Evolutionary conservation across 2,797 vertebrate genomes (phyloP).

Genomic region (Hemibagrus guttatus): DNA sequence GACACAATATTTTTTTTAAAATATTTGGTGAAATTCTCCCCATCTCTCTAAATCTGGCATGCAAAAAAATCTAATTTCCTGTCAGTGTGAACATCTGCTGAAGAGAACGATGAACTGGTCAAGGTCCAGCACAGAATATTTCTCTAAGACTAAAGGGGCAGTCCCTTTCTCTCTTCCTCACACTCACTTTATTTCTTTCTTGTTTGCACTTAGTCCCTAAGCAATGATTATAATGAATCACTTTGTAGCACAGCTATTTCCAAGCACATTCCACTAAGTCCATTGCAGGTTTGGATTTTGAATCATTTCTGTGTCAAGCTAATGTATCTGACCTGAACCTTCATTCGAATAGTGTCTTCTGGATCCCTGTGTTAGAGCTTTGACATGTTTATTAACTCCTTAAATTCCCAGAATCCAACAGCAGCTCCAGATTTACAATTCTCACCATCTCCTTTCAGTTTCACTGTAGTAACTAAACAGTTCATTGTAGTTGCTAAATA

Average conservation of each 20-base stretch:
- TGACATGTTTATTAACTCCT: neutral
- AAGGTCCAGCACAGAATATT: slow-evolving; percentile 52
- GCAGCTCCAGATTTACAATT: neutral
- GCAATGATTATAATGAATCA: slow-evolving; percentile 2
- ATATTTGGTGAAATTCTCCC: slow-evolving; percentile 3
- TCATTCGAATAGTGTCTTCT: neutral
- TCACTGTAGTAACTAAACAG: neutral
- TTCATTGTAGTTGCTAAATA: neutral
- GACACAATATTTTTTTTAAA: neutral
- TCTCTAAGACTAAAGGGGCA: slow-evolving; percentile 46
- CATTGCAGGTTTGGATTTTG: neutral
- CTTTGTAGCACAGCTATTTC: slow-evolving; percentile 10
- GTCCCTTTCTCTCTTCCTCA: slow-evolving; percentile 17
- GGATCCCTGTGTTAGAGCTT: neutral
- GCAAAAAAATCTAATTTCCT: slow-evolving; percentile 10
- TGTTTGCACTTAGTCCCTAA: slow-evolving; percentile 19
- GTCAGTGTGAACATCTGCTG: neutral
- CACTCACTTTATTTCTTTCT: slow-evolving; percentile 24
- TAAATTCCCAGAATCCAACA: neutral
- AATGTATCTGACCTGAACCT: neutral
- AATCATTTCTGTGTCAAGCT: slow-evolving; percentile 11
- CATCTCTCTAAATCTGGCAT: neutral
- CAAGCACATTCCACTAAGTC: slow-evolving; percentile 17
- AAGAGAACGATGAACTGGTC: slow-evolving; percentile 45
- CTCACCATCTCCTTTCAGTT: neutral